Percentiles rank a stretch among this genome's conserved stretches.
These are phyloP conservation scores for Rhabdomys dilectus DNA, from an alignment of 2,113 vertebrate genomes.

Conservation along the genomic window DNA sequence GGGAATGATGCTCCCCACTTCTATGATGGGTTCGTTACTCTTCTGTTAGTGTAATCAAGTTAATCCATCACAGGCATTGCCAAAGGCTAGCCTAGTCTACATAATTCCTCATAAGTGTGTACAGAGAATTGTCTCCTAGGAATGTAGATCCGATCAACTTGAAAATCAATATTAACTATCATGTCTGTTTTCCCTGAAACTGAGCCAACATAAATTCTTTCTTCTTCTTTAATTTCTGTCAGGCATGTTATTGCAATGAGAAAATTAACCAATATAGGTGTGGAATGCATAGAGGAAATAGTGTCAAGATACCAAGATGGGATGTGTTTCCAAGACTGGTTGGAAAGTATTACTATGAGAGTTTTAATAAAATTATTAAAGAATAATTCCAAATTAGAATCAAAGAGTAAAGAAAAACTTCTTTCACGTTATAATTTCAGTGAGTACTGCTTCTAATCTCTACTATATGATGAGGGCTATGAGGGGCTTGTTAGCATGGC, in stretches of 20 bases:
- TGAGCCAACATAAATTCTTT: neutral
- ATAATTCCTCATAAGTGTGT: neutral
- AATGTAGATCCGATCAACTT: neutral
- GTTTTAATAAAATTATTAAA: slow-evolving; percentile 22
- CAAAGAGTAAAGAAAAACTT: neutral
- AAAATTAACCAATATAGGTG: neutral
- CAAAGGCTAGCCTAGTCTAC: neutral
- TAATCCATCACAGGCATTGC: neutral
- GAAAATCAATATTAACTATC: neutral
- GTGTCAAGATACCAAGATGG: neutral
- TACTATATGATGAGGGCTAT: neutral
- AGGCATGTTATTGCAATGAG: neutral
- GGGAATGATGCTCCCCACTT: neutral
- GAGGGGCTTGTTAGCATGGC: neutral
- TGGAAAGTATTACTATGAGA: slow-evolving; percentile 32
- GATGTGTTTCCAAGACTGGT: neutral
- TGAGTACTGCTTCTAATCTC: neutral
- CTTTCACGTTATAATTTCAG: neutral
- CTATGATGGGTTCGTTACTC: neutral
- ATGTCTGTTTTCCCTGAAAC: neutral
- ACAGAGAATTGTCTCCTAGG: neutral
- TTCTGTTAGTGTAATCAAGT: neutral
- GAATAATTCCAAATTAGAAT: slow-evolving; percentile 40
- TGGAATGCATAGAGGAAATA: neutral
- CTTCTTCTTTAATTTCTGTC: neutral